Base-by-base conservation (phyloP, 1,140 invertebrate genomes). In the Musca domestica region DNA sequence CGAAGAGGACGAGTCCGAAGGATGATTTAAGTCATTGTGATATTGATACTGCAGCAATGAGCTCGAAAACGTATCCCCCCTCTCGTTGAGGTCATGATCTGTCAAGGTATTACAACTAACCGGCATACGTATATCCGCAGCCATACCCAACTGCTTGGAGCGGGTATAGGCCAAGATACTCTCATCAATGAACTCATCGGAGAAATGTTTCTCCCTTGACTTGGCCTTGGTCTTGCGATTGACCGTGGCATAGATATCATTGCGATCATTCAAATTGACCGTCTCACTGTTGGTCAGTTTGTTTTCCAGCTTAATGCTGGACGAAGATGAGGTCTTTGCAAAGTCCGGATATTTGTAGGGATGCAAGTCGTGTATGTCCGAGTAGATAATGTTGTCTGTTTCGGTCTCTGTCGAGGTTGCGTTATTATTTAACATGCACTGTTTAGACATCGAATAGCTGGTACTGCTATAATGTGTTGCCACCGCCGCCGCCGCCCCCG, bases 401-500 rank as follows among this genome's bases (percentile, higher is more conserved):
- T 81, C 80, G 22, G 80, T 78, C 76, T 80, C 76, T 20, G 78
- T 80, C 51, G 77, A 80, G 72, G 78, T 79, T 61, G 56, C 56
- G 69, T 74, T 79, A 69, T 77, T 81, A 68, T 81, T 81, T 20
- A 81, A 72, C 76, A 81, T 79, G 71, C 74, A 78, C 73, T 81
- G 78, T 69, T 82, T 82, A 82, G 80, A 82, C 80, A 80, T 82
- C 80, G 77, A 82, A 82, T 80, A 82, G 70, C 70, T 81, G 70
- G 80, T 81, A 81, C 74, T 82, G 80, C 80, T 82, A 82, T 81
- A 82, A 82, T 78, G 80, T 73, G 76, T 74, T 81, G 70, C 78
- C 81, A 73, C 78, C 81, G 74, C 74, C 74, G 74, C 75, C 74
- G 70, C 34, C 34, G 34, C 78, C 81, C 74, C 75, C 74, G 34